Evolutionary conservation across 2,797 vertebrate genomes (phyloP).

Genomic region (Takifugu rubripes): DNA sequence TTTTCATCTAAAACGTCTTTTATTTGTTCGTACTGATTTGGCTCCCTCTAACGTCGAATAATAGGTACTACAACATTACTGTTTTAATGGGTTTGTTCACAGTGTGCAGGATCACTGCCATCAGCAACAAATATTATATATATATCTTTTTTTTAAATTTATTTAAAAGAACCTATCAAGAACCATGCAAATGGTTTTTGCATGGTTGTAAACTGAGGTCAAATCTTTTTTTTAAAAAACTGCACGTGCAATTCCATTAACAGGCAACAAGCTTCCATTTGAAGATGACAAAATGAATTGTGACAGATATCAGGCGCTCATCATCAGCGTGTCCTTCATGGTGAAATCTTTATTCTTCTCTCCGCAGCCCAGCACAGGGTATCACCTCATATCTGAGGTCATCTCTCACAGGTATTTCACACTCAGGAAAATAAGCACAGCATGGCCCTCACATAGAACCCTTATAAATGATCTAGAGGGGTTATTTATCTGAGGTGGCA

Average conservation of each 20-base stretch:
- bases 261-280: neutral
- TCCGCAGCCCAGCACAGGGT: slow-evolving; percentile 50
- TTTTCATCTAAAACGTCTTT: neutral
- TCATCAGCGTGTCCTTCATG: slow-evolving; percentile 48
- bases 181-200: no score
- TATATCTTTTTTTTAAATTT: no score
- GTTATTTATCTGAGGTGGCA: slow-evolving; percentile 57
- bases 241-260: neutral
- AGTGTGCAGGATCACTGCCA: neutral
- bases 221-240: no score
- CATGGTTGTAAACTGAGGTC: no score
- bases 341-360: slow-evolving; percentile 66
- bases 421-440: slow-evolving; percentile 65
- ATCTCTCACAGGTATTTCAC: slow-evolving; percentile 54
- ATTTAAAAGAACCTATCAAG: no score
- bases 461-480: slow-evolving; percentile 47
- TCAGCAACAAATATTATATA: neutral
- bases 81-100: neutral
- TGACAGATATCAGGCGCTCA: slow-evolving; percentile 29
- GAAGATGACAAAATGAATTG: neutral
- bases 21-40: slow-evolving; percentile 9
- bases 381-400: slow-evolving; percentile 37
- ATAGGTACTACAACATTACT: slow-evolving; percentile 17
- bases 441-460: slow-evolving; percentile 39
- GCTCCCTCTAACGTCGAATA: slow-evolving; percentile 50